phyloP scores from a whole-genome alignment of 2,888 invertebrate genomes.

The Hybos culiciformis region DNA sequence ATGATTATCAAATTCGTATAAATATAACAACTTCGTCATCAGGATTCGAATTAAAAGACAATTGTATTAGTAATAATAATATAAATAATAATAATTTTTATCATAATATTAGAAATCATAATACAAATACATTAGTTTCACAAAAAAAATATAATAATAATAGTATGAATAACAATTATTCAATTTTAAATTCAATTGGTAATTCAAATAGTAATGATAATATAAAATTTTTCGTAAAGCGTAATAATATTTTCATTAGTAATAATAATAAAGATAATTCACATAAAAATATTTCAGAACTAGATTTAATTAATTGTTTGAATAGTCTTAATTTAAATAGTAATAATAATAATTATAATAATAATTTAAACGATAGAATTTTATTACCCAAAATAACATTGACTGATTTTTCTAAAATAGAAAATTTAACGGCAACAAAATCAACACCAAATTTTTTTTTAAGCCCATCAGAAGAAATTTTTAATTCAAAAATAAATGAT shows the following conservation, averaged over 20 bases:
- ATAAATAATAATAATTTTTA: too few species aligned
- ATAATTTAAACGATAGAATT: slow-evolving; percentile 18
- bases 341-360: slow-evolving; percentile 17
- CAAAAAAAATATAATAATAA: too few species aligned
- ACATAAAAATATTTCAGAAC: too few species aligned
- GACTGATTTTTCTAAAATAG: slow-evolving; percentile 24
- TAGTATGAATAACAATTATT: slow-evolving; percentile 7
- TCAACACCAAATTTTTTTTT: slow-evolving; percentile 1
- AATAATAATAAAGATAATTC: too few species aligned
- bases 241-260: slow-evolving; percentile 19
- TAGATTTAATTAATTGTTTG: too few species aligned
- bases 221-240: not conserved
- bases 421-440: slow-evolving; percentile 4
- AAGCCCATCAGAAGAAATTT: not conserved
- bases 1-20: slow-evolving; percentile 10
- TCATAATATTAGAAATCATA: too few species aligned
- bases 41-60: not conserved
- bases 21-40: not conserved
- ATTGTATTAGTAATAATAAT: slow-evolving; percentile 3
- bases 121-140: too few species aligned
- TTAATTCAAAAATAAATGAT: not conserved
- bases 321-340: too few species aligned
- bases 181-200: slow-evolving; percentile 1
- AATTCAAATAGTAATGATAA: not conserved
- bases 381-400: slow-evolving; percentile 29